Evolutionary conservation across 2,797 vertebrate species (phyloP).

Genomic region (Mormyrops attenuatus): DNA sequence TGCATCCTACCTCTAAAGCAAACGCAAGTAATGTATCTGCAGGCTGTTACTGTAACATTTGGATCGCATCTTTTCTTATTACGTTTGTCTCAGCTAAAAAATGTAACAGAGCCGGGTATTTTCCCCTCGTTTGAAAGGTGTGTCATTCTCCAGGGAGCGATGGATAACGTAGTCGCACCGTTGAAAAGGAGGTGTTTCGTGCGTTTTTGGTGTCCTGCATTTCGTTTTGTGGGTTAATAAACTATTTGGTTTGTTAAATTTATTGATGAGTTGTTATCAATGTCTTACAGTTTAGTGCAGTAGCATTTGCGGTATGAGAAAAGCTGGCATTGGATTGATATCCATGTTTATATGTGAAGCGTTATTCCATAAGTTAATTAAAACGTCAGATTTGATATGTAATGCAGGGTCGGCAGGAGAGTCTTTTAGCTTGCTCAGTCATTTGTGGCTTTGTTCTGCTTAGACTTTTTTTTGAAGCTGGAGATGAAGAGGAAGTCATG

Average conservation of each 20-base stretch:
- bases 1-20: not conserved
- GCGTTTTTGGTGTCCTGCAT: not conserved
- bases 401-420: not conserved
- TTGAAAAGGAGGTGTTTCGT: not conserved
- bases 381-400: not conserved
- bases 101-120: not conserved
- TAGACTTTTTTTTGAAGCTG: not conserved
- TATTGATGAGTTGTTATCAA: not conserved
- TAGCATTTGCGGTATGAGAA: not conserved
- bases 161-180: not conserved
- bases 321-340: not conserved
- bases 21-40: not conserved
- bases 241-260: not conserved
- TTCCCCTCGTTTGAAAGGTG: not conserved
- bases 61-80: not conserved
- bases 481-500: slow-evolving; percentile 17
- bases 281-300: not conserved
- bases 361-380: not conserved
- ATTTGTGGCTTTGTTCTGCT: not conserved
- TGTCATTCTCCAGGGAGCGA: not conserved
- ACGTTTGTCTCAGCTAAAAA: not conserved
- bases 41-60: not conserved
- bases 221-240: not conserved
- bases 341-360: not conserved
- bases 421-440: not conserved